Base-by-base conservation (phyloP, 2,797 vertebrate species). In the Gephyroberyx darwinii region DNA sequence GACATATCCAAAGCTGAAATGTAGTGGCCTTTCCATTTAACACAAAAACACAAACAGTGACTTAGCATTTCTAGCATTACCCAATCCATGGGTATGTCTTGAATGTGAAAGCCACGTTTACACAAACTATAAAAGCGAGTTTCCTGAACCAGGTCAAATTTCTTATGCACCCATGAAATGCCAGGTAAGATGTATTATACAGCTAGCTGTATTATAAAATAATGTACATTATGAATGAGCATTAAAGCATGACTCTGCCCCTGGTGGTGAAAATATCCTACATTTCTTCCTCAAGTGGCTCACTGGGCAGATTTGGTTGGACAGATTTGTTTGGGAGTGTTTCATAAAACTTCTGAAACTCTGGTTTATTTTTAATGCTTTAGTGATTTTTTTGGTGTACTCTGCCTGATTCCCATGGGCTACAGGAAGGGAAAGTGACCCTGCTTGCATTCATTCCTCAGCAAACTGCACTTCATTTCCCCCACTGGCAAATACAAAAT, bases 391-490 rank as follows among this genome's bases (percentile, higher is more conserved):
- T 26, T 26, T 3, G 26, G 26, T 26, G 26, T 53, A 60, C 59
- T 78, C 66, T 19, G 14, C 19, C 26, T 1, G 35, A 63, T 37
- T 80, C 73, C 62, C 58, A 19, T 3, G 56, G 57, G 75, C 73
- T 2, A 30, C 3, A 5, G 41, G 17, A 50, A 41, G 59, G 62
- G 48, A 81, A 69, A 76, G 74, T 67, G 64, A 89, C 75, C 61
- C 55, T 52, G 58, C 64, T 53, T 13, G 51, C 63, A 62, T 78
- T 78, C 64, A 78, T 87, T 61, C 53, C 63, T 5, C 45, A 70
- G 60, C 47, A 70, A 77, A 82, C 69, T 35, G 35, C 58, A 79
- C 67, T 56, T 65, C 19, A 10, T 55, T 56, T 26, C 72, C 75
- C 33, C 74, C 74, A 47, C 39, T 10, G 71, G 78, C 69, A 62